phyloP scores from a whole-genome alignment of 2,797 vertebrate genomes.

The Thalassophryne amazonica region DNA sequence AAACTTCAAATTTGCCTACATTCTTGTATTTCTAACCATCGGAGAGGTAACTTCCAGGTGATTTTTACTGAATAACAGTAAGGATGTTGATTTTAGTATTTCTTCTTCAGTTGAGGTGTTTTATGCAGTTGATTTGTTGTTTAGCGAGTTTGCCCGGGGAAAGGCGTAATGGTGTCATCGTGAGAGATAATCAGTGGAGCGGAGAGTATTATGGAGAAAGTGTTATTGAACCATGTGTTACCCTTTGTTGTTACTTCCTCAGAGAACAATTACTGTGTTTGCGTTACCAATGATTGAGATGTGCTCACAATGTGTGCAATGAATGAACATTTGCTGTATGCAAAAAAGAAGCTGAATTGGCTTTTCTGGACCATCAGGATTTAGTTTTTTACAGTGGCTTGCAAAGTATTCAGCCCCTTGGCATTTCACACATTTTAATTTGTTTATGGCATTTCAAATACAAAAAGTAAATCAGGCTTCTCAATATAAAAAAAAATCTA shows the following conservation, averaged over 20 bases:
- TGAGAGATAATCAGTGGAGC: conserved; percentile 63
- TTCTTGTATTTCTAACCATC: conserved; percentile 44
- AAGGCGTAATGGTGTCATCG: conserved; percentile 75
- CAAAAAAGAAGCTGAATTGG: conserved; percentile 37
- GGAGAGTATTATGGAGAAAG: conserved; percentile 68
- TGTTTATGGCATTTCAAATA: too few species aligned
- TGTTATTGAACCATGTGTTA: conserved; percentile 70
- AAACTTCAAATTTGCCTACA: conserved; percentile 36
- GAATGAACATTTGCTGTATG: conserved; percentile 42
- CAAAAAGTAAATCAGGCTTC: too few species aligned
- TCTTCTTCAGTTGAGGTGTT: conserved; percentile 40
- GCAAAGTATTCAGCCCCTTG: too few species aligned
- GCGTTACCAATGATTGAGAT: conserved; percentile 68
- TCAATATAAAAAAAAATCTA: too few species aligned
- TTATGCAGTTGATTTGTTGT: conserved; percentile 63
- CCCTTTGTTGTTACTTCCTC: conserved; percentile 61
- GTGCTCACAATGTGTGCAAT: conserved; percentile 53
- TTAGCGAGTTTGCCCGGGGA: conserved; percentile 61
- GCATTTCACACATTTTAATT: too few species aligned
- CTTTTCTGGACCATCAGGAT: conserved; percentile 16
- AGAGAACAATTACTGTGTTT: conserved; percentile 76
- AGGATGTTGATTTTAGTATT: conserved; percentile 16
- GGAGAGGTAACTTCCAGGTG: conserved; percentile 25
- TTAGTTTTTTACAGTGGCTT: too few species aligned
- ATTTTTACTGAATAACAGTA: conserved; percentile 19